These are phyloP conservation scores for Cromileptes altivelis DNA, from an alignment of 2,113 vertebrate species.

Conservation along the genomic window DNA sequence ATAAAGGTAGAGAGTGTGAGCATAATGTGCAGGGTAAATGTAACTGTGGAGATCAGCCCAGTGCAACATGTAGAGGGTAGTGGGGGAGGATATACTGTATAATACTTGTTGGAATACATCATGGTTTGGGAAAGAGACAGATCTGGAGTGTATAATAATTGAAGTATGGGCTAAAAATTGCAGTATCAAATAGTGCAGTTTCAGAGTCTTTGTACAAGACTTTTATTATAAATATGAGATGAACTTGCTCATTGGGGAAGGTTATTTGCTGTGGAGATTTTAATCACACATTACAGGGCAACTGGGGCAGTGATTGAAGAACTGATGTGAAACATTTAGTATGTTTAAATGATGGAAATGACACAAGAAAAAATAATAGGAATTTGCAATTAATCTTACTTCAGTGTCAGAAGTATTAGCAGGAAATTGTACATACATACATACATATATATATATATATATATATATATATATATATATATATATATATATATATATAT, in stretches of 20 bases:
- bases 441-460: no score
- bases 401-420: neutral
- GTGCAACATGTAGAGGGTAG: no score
- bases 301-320: neutral
- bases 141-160: neutral
- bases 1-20: neutral
- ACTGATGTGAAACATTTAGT: neutral
- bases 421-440: no score
- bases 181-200: neutral
- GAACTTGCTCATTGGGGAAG: neutral
- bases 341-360: neutral
- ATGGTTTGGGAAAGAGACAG: neutral
- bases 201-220: neutral
- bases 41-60: neutral
- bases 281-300: neutral
- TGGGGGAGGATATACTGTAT: neutral
- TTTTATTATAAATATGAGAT: neutral
- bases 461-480: no score
- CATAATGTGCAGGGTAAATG: neutral
- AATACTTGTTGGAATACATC: neutral
- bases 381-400: neutral
- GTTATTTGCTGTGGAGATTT: neutral
- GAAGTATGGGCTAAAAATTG: neutral
- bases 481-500: no score
- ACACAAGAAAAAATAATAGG: neutral